phyloP scores from a whole-genome alignment of 2,888 invertebrate species.

The Calameuta filiformis region DNA sequence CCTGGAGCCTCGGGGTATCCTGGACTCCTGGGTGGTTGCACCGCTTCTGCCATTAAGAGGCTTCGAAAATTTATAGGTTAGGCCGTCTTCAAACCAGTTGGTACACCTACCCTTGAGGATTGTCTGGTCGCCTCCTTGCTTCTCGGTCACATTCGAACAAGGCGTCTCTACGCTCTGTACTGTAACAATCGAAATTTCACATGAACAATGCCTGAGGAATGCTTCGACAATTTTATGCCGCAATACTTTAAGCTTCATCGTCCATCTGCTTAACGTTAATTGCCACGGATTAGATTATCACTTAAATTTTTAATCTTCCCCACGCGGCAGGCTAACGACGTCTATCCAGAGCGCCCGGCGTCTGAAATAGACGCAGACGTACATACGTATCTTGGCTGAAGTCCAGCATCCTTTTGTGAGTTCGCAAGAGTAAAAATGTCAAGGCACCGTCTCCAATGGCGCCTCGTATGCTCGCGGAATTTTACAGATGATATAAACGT shows the following conservation, averaged over 20 bases:
- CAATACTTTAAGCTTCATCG: not conserved
- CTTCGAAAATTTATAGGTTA: slow-evolving; percentile 2
- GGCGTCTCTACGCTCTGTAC: not conserved
- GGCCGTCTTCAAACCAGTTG: not conserved
- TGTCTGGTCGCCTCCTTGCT: not conserved
- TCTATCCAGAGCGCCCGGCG: not conserved
- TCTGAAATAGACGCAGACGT: not conserved
- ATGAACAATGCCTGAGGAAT: not conserved
- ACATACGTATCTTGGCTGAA: not conserved
- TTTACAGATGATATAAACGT: not conserved
- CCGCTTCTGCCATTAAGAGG: slow-evolving; percentile 2
- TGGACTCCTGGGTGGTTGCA: slow-evolving; percentile 7
- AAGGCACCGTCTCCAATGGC: not conserved
- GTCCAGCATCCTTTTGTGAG: not conserved
- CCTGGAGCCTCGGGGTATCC: not conserved
- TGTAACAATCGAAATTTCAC: not conserved
- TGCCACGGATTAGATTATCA: not conserved
- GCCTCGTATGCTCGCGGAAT: not conserved
- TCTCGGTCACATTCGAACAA: not conserved
- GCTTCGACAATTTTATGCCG: not conserved
- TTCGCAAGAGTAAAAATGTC: not conserved
- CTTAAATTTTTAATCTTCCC: not conserved
- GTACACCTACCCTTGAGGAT: not conserved
- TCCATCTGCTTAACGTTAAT: not conserved
- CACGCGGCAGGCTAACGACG: not conserved